Conservation (phyloP, 2,888 invertebrate species). For the Saturnia japonica region DNA sequence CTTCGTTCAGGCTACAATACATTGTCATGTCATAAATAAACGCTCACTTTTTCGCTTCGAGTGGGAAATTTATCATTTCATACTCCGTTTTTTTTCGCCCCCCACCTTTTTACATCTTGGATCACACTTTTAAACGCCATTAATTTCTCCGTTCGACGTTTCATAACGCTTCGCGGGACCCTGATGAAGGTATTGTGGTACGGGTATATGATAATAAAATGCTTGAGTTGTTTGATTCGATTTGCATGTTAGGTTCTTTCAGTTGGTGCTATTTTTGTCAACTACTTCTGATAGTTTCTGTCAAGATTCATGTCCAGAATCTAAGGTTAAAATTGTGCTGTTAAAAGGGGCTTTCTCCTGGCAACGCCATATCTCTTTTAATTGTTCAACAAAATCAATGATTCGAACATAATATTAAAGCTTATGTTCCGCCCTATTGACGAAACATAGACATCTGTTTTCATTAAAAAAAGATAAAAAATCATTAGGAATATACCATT, state of each 20-base stretch:
- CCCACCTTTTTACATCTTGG: constrained; percentile 75
- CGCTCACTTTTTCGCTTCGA: constrained; percentile 73
- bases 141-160: constrained; percentile 73
- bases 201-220: constrained; percentile 73
- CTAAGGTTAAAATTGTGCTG: neutral
- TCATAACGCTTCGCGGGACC: constrained; percentile 61
- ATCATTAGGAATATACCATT: too few relatives aligned
- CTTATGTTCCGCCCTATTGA: too few relatives aligned
- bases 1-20: constrained; percentile 60
- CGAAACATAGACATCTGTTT: too few relatives aligned
- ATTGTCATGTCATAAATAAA: constrained; percentile 75
- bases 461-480: too few relatives aligned
- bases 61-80: constrained; percentile 75
- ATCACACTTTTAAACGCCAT: constrained; percentile 79
- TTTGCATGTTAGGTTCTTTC: constrained; percentile 58
- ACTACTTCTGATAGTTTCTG: neutral
- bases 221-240: constrained; percentile 64
- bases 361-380: too few relatives aligned
- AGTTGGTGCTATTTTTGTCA: neutral
- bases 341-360: too few relatives aligned
- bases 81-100: constrained; percentile 64
- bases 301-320: neutral
- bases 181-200: constrained; percentile 76
- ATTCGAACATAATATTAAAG: too few relatives aligned
- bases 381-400: too few relatives aligned